Percentiles rank a stretch among this genome's conserved stretches.
phyloP scores from a whole-genome alignment of 2,888 invertebrate genomes.

The Ormyrus pomaceus region DNA sequence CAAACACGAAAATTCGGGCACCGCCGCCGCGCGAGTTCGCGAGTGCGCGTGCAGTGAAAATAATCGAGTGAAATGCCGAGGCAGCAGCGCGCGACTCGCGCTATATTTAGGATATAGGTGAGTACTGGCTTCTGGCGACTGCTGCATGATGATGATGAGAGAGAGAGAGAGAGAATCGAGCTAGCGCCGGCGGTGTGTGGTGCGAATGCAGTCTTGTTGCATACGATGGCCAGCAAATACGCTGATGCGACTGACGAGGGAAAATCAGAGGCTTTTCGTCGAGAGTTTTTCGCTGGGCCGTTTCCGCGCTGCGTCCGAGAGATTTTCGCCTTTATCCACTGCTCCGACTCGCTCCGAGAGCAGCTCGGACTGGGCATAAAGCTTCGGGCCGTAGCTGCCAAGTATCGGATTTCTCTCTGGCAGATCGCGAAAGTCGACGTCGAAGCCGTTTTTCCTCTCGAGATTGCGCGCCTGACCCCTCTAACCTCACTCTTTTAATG shows the following conservation, averaged over 20 bases:
- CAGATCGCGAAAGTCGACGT: not conserved
- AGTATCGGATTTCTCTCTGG: slow-evolving; percentile 15
- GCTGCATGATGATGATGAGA: no score
- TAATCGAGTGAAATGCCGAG: not conserved
- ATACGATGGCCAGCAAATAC: not conserved
- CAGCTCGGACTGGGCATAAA: not conserved
- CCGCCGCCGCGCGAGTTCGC: slow-evolving; percentile 6
- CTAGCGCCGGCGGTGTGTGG: not conserved
- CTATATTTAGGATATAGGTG: slow-evolving; percentile 44
- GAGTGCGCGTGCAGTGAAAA: slow-evolving; percentile 26
- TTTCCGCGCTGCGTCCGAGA: not conserved
- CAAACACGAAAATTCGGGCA: no score
- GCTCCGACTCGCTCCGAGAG: not conserved
- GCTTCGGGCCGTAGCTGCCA: not conserved
- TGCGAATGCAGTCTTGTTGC: no score
- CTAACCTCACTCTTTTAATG: not conserved
- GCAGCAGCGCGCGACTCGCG: slow-evolving; percentile 27
- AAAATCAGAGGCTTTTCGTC: slow-evolving; percentile 20
- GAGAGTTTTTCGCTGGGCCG: slow-evolving; percentile 7
- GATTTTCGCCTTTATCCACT: not conserved
- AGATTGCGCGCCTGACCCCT: no score
- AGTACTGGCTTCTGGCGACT: slow-evolving; percentile 4
- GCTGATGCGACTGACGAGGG: slow-evolving; percentile 6
- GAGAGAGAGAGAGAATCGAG: not conserved
- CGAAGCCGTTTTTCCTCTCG: not conserved